Evolutionary conservation across 2,888 invertebrate genomes (phyloP).

Genomic region (Epirrhoe tristata): DNA sequence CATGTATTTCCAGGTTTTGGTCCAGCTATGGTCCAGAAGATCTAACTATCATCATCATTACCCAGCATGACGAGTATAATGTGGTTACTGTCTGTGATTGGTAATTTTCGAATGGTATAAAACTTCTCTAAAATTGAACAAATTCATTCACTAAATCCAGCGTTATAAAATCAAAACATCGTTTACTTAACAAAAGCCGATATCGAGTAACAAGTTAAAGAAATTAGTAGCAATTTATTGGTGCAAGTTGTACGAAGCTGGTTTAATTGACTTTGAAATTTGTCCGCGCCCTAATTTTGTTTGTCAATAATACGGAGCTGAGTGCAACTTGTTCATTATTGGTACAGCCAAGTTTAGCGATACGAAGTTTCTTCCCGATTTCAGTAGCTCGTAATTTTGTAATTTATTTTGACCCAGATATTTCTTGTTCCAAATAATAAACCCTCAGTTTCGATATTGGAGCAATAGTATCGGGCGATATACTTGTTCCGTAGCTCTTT

Average conservation of each 20-base stretch:
- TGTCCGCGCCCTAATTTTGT: slow-evolving; percentile 24
- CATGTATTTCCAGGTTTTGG: too few relatives aligned
- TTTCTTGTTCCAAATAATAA: neutral
- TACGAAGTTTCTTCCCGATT: slow-evolving; percentile 25
- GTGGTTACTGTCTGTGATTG: too few relatives aligned
- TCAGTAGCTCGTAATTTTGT: slow-evolving; percentile 11
- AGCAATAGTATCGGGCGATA: neutral
- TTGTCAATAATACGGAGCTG: slow-evolving; percentile 26
- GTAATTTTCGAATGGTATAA: neutral
- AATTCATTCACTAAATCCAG: slow-evolving; percentile 1
- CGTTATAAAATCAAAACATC: slow-evolving; percentile 17
- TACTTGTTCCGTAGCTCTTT: neutral
- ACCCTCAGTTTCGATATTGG: neutral
- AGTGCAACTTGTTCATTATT: slow-evolving; percentile 30
- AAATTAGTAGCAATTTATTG: slow-evolving; percentile 27
- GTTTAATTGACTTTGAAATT: slow-evolving; percentile 27
- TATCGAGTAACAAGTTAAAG: slow-evolving; percentile 23
- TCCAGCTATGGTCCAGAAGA: too few relatives aligned
- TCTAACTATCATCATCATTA: too few relatives aligned
- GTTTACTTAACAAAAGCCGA: slow-evolving; percentile 10
- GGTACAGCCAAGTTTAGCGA: slow-evolving; percentile 18
- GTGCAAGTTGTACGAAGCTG: slow-evolving; percentile 19
- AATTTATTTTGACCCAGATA: slow-evolving; percentile 15
- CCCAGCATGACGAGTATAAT: too few relatives aligned
- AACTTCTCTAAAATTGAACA: neutral